phyloP scores from a whole-genome alignment of 2,888 invertebrate genomes.

The Agonopterix subpropinquella region DNA sequence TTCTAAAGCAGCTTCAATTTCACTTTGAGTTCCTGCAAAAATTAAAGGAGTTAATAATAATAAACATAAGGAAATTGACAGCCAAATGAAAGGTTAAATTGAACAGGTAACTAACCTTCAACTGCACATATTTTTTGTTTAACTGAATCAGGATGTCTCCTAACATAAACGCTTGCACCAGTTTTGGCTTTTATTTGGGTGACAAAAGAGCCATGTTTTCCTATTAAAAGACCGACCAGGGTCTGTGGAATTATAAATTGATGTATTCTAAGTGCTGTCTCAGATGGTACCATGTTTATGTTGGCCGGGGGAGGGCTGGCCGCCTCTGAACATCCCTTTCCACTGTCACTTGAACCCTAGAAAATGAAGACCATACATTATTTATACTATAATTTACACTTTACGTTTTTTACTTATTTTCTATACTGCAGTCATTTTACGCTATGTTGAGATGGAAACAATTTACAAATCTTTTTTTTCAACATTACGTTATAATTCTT shows the following conservation, averaged over 20 bases:
- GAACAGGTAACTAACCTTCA: constrained; percentile 75
- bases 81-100: constrained; percentile 1
- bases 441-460: too few species aligned
- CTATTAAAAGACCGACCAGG: constrained; percentile 91
- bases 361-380: constrained; percentile 16
- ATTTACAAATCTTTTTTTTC: too few species aligned
- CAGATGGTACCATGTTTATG: constrained; percentile 65
- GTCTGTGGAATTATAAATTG: constrained; percentile 85
- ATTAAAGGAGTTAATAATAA: constrained; percentile 3
- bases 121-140: constrained; percentile 89
- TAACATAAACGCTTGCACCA: constrained; percentile 86
- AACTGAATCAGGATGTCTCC: constrained; percentile 82
- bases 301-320: constrained; percentile 81
- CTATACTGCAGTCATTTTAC: too few species aligned
- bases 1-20: constrained; percentile 88
- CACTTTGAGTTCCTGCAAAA: constrained; percentile 79
- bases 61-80: background rate
- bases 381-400: too few species aligned
- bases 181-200: constrained; percentile 86
- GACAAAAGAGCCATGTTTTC: constrained; percentile 88
- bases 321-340: constrained; percentile 85
- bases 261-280: constrained; percentile 72
- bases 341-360: constrained; percentile 88
- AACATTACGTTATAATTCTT: too few species aligned
- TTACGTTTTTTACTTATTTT: too few species aligned